phyloP scores from a whole-genome alignment of 2,888 invertebrate species.

The Sialis fuliginosa region DNA sequence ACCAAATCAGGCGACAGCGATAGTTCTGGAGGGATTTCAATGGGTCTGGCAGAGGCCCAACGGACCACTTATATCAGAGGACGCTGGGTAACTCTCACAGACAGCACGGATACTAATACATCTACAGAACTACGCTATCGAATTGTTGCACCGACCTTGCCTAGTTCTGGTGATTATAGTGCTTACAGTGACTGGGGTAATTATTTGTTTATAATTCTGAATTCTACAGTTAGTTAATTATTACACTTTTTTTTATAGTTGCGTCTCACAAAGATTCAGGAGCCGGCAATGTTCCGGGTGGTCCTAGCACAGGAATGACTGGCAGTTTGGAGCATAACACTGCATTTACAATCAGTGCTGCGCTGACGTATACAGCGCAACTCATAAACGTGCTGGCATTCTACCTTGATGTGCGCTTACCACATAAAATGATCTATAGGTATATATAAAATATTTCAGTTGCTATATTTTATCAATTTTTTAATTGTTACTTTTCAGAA shows the following conservation, averaged over 20 bases:
- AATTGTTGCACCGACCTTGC: constrained; percentile 70
- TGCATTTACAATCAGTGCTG: constrained; percentile 31
- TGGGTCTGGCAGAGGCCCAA: constrained; percentile 45
- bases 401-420: constrained; percentile 66
- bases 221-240: neutral
- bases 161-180: constrained; percentile 69
- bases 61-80: constrained; percentile 65
- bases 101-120: constrained; percentile 45
- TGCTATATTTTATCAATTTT: too few species aligned
- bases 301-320: neutral
- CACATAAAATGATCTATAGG: constrained; percentile 53
- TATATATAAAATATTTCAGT: constrained; percentile 19
- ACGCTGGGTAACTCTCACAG: constrained; percentile 48
- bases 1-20: neutral
- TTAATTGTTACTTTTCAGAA: constrained; percentile 1
- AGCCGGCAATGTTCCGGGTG: constrained; percentile 1
- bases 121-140: constrained; percentile 45
- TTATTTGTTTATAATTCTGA: constrained; percentile 7
- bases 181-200: constrained; percentile 63
- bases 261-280: constrained; percentile 3
- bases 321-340: neutral
- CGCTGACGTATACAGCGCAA: constrained; percentile 74
- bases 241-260: neutral
- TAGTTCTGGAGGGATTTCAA: constrained; percentile 18
- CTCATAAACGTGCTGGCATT: constrained; percentile 65